Percentiles rank a stretch among this genome's conserved stretches.
Conservation (phyloP, 2,113 vertebrate genomes). For the Grammomys dolichurus region DNA sequence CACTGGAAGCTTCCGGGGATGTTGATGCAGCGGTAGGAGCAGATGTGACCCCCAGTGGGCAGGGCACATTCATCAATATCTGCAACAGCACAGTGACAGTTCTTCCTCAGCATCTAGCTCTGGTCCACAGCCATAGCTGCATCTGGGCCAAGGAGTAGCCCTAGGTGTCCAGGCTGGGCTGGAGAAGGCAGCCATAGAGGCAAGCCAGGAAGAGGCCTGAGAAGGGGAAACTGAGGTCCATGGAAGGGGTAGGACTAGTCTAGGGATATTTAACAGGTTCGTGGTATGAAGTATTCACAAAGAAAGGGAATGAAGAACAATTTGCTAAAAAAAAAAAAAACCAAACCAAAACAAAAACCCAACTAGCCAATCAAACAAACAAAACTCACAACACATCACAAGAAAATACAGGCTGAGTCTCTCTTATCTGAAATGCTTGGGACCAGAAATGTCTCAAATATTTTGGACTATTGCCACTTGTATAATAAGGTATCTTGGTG, state of each 20-base stretch:
- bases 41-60: constrained; percentile 97
- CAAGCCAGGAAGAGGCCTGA: background rate
- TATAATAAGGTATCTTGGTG: background rate
- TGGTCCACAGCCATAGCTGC: fast-evolving
- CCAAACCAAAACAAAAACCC: no score
- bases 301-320: fast-evolving
- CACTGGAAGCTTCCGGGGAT: constrained; percentile 96
- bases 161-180: fast-evolving
- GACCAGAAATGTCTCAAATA: background rate
- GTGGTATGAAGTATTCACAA: fast-evolving
- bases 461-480: background rate
- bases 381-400: background rate
- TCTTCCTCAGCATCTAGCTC: background rate
- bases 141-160: background rate
- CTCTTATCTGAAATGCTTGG: background rate
- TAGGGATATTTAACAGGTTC: background rate
- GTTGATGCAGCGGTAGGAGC: constrained; percentile 89
- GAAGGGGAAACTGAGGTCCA: background rate
- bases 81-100: constrained; percentile 79
- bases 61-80: constrained; percentile 98
- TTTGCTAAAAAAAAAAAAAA: background rate
- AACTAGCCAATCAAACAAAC: background rate
- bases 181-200: fast-evolving
- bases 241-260: background rate
- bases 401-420: background rate